Evolutionary conservation across 2,888 invertebrate genomes (phyloP).

Genomic region (Diplolepis rosae): DNA sequence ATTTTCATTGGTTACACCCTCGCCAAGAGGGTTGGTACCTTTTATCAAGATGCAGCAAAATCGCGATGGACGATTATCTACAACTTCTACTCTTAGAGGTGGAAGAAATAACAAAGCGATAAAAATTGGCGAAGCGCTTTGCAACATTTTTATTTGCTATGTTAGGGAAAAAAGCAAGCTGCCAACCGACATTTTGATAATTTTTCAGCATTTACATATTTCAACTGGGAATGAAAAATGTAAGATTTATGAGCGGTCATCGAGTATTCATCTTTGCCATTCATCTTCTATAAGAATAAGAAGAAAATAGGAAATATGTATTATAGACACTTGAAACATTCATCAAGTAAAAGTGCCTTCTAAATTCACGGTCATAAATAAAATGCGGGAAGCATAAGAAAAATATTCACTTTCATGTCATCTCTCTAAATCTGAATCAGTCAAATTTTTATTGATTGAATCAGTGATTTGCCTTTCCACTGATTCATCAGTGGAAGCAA

Average conservation of each 20-base stretch:
- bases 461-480: too few species aligned
- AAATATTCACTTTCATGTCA: neutral
- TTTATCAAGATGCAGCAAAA: slow-evolving; percentile 44
- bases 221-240: slow-evolving; percentile 31
- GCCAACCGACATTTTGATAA: slow-evolving; percentile 39
- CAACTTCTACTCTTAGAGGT: neutral
- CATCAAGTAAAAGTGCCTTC: neutral
- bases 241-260: slow-evolving; percentile 8
- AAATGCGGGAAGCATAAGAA: neutral
- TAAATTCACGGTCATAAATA: neutral
- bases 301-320: neutral
- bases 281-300: neutral
- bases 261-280: neutral
- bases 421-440: too few species aligned
- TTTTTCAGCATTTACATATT: slow-evolving; percentile 34
- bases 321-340: neutral
- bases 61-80: slow-evolving; percentile 54
- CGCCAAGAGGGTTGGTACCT: slow-evolving; percentile 59
- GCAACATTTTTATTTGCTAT: slow-evolving; percentile 38
- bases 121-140: slow-evolving; percentile 33
- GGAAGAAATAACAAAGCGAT: slow-evolving; percentile 27
- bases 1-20: slow-evolving; percentile 56
- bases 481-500: too few species aligned
- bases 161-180: slow-evolving; percentile 28
- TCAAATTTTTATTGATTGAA: too few species aligned